Conservation (phyloP, 2,113 vertebrate species). For the Anhinga anhinga region DNA sequence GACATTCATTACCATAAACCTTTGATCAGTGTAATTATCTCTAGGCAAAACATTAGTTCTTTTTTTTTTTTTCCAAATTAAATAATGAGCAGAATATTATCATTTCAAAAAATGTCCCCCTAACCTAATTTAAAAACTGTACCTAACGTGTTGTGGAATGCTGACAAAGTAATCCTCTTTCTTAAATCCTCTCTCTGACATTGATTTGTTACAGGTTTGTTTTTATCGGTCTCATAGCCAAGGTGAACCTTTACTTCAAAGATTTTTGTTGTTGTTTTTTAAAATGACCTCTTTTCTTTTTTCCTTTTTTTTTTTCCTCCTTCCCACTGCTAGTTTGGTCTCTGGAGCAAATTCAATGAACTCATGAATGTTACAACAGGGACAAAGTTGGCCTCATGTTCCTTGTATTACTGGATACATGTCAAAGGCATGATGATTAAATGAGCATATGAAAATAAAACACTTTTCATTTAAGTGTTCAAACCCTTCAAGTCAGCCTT, state of each 20-base stretch:
- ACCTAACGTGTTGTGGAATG: not conserved
- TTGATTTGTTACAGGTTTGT: slow-evolving; percentile 28
- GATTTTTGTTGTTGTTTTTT: not conserved
- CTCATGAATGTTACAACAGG: not conserved
- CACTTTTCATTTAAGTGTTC: not conserved
- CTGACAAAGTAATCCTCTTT: slow-evolving; percentile 27
- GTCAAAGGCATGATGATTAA: not conserved
- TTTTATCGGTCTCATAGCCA: not conserved
- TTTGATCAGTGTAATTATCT: slow-evolving; percentile 39
- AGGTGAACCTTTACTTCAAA: slow-evolving; percentile 22
- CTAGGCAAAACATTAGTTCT: not conserved
- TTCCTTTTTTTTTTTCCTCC: too few relatives aligned
- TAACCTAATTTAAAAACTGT: not conserved
- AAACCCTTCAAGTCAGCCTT: not conserved
- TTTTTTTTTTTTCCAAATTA: not conserved
- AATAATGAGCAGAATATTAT: not conserved
- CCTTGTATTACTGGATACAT: not conserved
- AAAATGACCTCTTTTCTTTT: not conserved
- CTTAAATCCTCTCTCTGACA: slow-evolving; percentile 37
- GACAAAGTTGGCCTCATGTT: not conserved
- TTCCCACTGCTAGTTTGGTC: not conserved
- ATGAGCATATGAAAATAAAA: not conserved
- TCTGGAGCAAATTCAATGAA: not conserved
- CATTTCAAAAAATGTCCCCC: not conserved
- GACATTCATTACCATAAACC: slow-evolving; percentile 20